Conservation (phyloP, 2,113 vertebrate genomes). For the Alligator sinensis region DNA sequence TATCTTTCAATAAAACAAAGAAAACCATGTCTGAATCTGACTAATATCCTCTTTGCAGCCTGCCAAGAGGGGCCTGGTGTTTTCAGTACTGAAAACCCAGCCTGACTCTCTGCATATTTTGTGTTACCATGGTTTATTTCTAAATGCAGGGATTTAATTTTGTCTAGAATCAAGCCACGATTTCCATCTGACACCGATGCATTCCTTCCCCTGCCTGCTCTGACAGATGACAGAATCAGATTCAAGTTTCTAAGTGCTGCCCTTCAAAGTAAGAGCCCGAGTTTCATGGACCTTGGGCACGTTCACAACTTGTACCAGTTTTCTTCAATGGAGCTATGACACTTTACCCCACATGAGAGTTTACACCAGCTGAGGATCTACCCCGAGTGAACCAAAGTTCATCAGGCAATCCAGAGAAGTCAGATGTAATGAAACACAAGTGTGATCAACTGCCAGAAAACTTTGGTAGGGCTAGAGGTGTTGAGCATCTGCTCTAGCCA, state of each 20-base stretch:
- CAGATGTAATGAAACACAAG: background rate
- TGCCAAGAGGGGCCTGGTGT: conserved; percentile 74
- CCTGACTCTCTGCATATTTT: conserved; percentile 73
- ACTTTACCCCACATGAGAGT: background rate
- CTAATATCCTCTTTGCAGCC: conserved; percentile 65
- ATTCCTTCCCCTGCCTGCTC: conserved; percentile 71
- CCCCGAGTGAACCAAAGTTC: background rate
- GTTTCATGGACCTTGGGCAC: conserved; percentile 62
- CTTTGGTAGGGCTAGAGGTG: background rate
- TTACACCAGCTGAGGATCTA: background rate
- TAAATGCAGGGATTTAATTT: conserved; percentile 74
- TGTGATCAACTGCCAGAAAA: background rate
- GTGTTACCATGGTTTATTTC: conserved; percentile 73
- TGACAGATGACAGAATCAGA: conserved; percentile 64
- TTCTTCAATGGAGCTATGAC: background rate
- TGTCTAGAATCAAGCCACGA: conserved; percentile 58
- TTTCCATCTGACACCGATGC: conserved; percentile 69
- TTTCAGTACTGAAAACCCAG: conserved; percentile 68
- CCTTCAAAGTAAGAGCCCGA: conserved; percentile 42
- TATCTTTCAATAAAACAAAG: conserved; percentile 73
- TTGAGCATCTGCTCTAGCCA: background rate
- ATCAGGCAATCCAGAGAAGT: background rate
- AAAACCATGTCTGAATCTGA: conserved; percentile 71
- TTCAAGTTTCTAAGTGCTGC: conserved; percentile 46
- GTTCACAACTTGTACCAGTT: background rate